phyloP scores from a whole-genome alignment of 2,113 vertebrate species.

The Benitochromis conjunctus region DNA sequence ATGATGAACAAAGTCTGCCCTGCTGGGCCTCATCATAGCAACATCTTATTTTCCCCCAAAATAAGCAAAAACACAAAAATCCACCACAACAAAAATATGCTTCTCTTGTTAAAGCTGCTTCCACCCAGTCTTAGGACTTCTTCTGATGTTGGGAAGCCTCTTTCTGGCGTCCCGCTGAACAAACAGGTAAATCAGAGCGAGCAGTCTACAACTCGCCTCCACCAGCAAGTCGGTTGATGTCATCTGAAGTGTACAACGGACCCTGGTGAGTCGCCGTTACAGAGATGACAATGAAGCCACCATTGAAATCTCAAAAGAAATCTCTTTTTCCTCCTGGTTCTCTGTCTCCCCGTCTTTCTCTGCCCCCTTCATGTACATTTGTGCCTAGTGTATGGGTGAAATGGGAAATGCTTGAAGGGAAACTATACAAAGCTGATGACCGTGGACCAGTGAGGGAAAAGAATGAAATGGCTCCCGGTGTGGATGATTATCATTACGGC shows the following conservation, averaged over 20 bases:
- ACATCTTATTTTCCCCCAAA: not conserved
- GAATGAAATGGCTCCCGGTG: not conserved
- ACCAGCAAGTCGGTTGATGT: constrained; percentile 8
- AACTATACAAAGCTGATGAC: not conserved
- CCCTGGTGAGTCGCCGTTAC: constrained; percentile 25
- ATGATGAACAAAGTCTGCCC: not conserved
- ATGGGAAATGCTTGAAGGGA: not conserved
- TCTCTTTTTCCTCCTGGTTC: not conserved
- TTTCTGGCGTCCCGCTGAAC: constrained; percentile 19
- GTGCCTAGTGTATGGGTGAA: not conserved
- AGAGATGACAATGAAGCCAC: not conserved
- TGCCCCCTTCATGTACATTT: not conserved
- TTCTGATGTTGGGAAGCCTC: constrained; percentile 15
- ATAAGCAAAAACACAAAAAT: not conserved
- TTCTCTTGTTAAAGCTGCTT: not conserved
- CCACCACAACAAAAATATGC: not conserved
- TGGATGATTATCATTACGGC: not conserved
- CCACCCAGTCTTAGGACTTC: not conserved
- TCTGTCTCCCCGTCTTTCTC: not conserved
- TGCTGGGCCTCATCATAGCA: not conserved
- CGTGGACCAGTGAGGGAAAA: not conserved
- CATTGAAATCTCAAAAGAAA: not conserved
- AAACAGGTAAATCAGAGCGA: constrained; percentile 31
- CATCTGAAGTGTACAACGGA: constrained; percentile 42
- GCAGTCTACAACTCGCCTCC: not conserved